Evolutionary conservation across 2,797 vertebrate species (phyloP).

Genomic region (Bradypodion pumilum): DNA sequence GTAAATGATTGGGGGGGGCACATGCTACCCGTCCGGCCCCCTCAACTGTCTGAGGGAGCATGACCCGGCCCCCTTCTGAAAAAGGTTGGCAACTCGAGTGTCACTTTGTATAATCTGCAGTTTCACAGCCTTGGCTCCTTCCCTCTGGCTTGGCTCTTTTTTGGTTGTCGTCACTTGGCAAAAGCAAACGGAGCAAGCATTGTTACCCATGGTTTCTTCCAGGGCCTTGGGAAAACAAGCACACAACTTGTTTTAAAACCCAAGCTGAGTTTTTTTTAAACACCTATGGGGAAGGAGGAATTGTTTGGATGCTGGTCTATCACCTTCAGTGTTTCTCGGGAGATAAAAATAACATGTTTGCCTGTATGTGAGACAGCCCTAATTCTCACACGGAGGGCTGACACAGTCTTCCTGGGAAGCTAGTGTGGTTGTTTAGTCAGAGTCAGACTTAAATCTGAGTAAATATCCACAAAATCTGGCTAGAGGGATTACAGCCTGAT

Average conservation of each 20-base stretch:
- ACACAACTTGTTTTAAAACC: neutral
- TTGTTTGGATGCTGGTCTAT: too few relatives aligned
- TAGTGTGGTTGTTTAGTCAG: neutral
- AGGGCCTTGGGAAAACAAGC: neutral
- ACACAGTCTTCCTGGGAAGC: neutral
- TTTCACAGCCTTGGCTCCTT: too few relatives aligned
- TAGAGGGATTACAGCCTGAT: neutral
- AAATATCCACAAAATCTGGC: neutral
- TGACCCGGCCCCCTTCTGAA: too few relatives aligned
- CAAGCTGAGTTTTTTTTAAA: neutral
- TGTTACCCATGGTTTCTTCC: neutral
- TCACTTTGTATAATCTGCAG: too few relatives aligned
- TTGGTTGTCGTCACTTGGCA: neutral
- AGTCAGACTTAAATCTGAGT: neutral
- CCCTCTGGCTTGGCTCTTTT: neutral
- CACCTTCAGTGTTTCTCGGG: neutral
- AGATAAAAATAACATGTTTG: rapidly evolving
- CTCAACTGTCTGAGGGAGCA: too few relatives aligned
- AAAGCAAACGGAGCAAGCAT: neutral
- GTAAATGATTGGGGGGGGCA: too few relatives aligned
- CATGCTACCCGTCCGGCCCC: too few relatives aligned
- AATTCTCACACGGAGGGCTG: neutral
- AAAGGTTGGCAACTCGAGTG: too few relatives aligned
- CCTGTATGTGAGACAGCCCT: rapidly evolving
- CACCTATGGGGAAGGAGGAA: neutral